Evolutionary conservation across 2,797 vertebrate species (phyloP), one percentile per base, ranked within the genome.

Genomic region (Oreochromis grahami): DNA sequence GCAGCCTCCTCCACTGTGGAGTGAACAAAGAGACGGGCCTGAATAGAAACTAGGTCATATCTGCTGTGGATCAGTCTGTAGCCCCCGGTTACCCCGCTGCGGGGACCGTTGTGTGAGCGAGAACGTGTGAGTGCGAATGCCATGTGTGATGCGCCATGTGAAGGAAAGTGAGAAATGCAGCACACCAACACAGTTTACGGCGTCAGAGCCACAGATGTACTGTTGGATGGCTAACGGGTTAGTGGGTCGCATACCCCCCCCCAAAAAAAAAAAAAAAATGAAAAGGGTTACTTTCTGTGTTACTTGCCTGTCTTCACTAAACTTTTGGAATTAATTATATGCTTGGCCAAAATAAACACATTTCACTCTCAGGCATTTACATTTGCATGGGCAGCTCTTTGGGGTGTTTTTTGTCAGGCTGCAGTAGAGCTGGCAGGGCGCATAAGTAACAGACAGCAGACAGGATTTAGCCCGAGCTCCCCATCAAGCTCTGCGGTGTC

Each of bases 31-130:
- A 88, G 80, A 80, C 74, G 1, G 81, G 91, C 84, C 82, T 94
- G 92, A 94, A 93, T 91, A 89, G 94, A 96, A 96, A 96, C 82
- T 96, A 95, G 96, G 96, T 96, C 96, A 96, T 93, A 93, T 94
- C 89, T 89, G 92, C 76, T 7, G 87, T 92, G 90, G 93, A 93
- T 94, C 89, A 82, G 90, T 85, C 85, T 93, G 85, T 82, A 89
- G 84, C 92, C 87, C 93, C 88, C 77, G 55, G 89, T 90, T 56
- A 34, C 76, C 83, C 80, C 6, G 15, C 89, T 53, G 58, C 77
- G 84, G 90, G 91, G 85, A 85, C 83, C 55, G 6, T 80, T 84
- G 84, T 83, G 89, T 79, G 84, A 84, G 85, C n/a, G 21, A 8
- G 81, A 50, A 87, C 24, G 85, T 58, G 55, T 50, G 72, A 81